Evolutionary conservation across 2,888 invertebrate genomes (phyloP).

Genomic region (Rapana venosa): DNA sequence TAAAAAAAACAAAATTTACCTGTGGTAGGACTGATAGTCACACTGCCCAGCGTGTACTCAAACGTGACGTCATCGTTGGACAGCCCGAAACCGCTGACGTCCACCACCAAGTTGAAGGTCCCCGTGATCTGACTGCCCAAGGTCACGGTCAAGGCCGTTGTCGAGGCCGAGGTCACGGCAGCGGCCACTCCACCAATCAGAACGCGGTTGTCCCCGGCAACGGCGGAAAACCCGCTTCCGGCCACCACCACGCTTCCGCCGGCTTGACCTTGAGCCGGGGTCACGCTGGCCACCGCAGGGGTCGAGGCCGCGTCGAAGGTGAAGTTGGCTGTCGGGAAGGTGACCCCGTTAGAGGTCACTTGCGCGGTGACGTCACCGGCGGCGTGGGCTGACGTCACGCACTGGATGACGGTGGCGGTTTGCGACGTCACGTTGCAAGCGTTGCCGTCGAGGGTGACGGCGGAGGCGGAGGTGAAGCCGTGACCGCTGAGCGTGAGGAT

Average conservation of each 20-base stretch:
- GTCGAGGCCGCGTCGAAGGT: constrained; percentile 54
- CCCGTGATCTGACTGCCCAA: constrained; percentile 50
- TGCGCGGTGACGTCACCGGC: constrained; percentile 51
- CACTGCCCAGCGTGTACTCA: constrained; percentile 56
- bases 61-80: constrained; percentile 47
- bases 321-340: constrained; percentile 48
- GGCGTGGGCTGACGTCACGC: constrained; percentile 58
- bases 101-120: constrained; percentile 43
- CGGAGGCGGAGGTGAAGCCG: constrained; percentile 59
- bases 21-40: constrained; percentile 53
- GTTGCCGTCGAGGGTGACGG: constrained; percentile 51
- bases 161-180: constrained; percentile 44
- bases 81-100: constrained; percentile 49
- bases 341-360: constrained; percentile 56
- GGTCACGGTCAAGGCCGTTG: constrained; percentile 53
- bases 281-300: constrained; percentile 55
- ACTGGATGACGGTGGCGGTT: constrained; percentile 51
- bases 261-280: constrained; percentile 55
- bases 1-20: constrained; percentile 50
- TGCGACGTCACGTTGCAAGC: constrained; percentile 49
- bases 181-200: constrained; percentile 53
- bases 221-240: constrained; percentile 56
- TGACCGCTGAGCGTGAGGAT: constrained; percentile 60
- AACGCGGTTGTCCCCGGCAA: constrained; percentile 47
- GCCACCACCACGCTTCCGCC: constrained; percentile 57